Conservation (phyloP, 1,140 invertebrate species). For the Saccostrea cuccullata region DNA sequence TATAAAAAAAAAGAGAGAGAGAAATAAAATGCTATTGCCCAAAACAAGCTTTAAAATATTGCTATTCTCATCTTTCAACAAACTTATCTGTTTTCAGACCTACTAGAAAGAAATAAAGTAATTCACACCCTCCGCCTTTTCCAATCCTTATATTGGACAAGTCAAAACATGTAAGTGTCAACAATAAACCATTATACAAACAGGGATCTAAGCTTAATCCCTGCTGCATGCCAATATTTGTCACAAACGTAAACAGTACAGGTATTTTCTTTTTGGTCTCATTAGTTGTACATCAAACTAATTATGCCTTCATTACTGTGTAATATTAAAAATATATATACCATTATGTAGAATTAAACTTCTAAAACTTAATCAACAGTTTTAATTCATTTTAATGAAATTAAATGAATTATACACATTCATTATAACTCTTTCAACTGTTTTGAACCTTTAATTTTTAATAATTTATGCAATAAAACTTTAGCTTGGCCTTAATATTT, state of each 20-base stretch:
- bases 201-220: background rate
- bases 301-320: background rate
- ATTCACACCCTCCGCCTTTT: background rate
- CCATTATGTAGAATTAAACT: background rate
- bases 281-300: background rate
- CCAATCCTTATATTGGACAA: background rate
- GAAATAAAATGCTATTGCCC: no score
- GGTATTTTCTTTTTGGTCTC: background rate
- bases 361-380: background rate
- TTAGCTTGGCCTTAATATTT: no score
- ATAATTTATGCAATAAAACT: no score
- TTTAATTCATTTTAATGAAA: no score
- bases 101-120: background rate
- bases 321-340: background rate
- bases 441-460: no score
- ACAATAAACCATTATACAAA: conserved; percentile 23
- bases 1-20: no score
- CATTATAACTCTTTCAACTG: no score
- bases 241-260: background rate
- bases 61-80: background rate
- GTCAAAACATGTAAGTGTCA: background rate
- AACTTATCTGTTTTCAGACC: background rate
- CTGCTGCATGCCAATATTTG: conserved; percentile 26
- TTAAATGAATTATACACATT: no score
- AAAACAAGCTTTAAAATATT: no score